Evolutionary conservation across 2,888 invertebrate genomes (phyloP), one percentile per base, ranked within the genome.

Genomic region (Pachycephus smyrnensis): DNA sequence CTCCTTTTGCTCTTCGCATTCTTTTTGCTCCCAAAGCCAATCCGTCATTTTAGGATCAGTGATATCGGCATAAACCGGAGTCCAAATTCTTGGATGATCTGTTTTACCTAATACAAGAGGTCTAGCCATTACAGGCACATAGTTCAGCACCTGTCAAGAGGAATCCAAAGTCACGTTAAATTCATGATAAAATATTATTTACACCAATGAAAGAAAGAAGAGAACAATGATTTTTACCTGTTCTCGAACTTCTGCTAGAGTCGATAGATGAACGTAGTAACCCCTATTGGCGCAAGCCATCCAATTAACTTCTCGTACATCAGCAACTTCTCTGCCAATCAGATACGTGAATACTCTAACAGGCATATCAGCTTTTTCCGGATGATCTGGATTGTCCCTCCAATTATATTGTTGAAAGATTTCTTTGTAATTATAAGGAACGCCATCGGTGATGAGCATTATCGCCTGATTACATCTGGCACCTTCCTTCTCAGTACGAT

Each of bases 221-320:
- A 69, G 1, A 30, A 6, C 12, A 4, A 71, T 11, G 15, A 23
- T 32, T 71, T 77, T 68, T 79, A 95, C 99, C 92, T 99, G 96
- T 92, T 99, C 99, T 78, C 98, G 95, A 69, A 99, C 99, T 93
- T 99, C 99, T 0, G 99, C 98, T 89, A 98, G 93, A 40, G 99
- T 99, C 84, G 98, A 98, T 76, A 99, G 95, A 90, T 99, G 99
- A 33, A 98, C 98, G 93, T 97, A 98, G 92, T 96, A 98, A 15
- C 98, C 98, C 94, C 97, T 95, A 92, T 99, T 99, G 35, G 96
- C 96, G 92, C 99, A 99, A 75, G 99, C 99, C 98, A 99, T 99
- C 97, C 98, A 98, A 90, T 97, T 96, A 82, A 98, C 97, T 90
- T 98, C 97, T 83, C 97, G 94, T 75, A 97, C 96, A 92, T 99